Base-by-base conservation (phyloP, 2,113 vertebrate genomes). In the Dascyllus trimaculatus region DNA sequence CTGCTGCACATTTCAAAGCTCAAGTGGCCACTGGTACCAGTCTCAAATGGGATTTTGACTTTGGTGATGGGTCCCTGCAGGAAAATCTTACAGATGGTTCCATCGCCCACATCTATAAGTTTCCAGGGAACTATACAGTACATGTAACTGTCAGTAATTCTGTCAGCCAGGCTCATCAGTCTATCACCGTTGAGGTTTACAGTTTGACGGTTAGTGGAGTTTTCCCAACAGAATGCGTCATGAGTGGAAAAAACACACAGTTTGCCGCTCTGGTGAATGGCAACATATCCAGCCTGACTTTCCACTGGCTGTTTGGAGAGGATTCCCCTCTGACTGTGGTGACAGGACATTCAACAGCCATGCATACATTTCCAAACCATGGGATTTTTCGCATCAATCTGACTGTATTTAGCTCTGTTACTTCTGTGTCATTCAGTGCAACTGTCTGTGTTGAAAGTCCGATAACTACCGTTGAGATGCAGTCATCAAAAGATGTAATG, bases 221-320 rank as follows among this genome's bases (percentile, higher is more conserved):
- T 65, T 74, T 88, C 11, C 93, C 93, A 5, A 71, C 64, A 7
- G 85, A 81, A 40, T 95, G 93, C 21, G 8, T 93, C 4, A 57
- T 78, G 25, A 92, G 78, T 66, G 87, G 82, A 53, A 71, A 76
- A 22, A 74, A 83, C 19, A 62, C 63, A 2, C 43, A 69, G 35
- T 45, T 95, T 40, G 86, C 70, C 1, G 91, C 91, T 21, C 11
- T 82, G 56, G 87, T 95, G 5, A 91, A 82, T 22, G 90, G 91
- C 14, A 90, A 91, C 17, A 2, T 73, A 62, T 79, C 90, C 35
- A 29, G 1, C 7, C 38, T 95, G 29, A 85, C 52, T 21, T 95
- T 95, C 61, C 73, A 77, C n/a, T 96, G 95, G 95, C 69, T 83
- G 35, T 95, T 96, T 81, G 94, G 92, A 53, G 93, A 95, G 53